Evolutionary conservation across 2,113 vertebrate genomes (phyloP).

Genomic region (Beaufortia kweichowensis): DNA sequence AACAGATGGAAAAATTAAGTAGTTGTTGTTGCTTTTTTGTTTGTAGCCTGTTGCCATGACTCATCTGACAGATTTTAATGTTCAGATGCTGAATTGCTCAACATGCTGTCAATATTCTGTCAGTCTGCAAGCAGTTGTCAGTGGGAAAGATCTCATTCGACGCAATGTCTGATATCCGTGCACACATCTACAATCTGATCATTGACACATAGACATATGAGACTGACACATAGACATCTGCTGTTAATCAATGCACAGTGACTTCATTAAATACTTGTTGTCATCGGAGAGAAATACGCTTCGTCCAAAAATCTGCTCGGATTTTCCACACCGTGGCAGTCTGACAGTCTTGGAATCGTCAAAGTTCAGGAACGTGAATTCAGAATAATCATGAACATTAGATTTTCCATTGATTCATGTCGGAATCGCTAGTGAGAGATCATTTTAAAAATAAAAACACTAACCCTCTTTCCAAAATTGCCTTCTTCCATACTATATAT

Average conservation of each 20-base stretch:
- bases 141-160: constrained; percentile 63
- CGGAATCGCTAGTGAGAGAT: not conserved
- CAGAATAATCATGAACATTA: not conserved
- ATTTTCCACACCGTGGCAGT: constrained; percentile 14
- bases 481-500: too few relatives aligned
- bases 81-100: constrained; percentile 84
- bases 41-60: constrained; percentile 69
- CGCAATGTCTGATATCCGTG: constrained; percentile 42
- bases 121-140: constrained; percentile 71
- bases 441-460: too few relatives aligned
- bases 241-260: constrained; percentile 47
- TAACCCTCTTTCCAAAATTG: too few relatives aligned
- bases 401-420: not conserved
- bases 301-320: constrained; percentile 30
- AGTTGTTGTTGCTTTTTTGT: constrained; percentile 61
- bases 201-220: constrained; percentile 41
- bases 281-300: constrained; percentile 38
- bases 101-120: constrained; percentile 78
- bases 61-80: constrained; percentile 85
- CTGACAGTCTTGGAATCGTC: not conserved
- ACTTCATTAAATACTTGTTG: constrained; percentile 44
- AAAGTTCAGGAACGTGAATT: not conserved
- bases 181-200: constrained; percentile 32
- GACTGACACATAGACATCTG: constrained; percentile 47
- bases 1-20: constrained; percentile 64